Conservation (phyloP, 2,888 invertebrate genomes). For the Stictocephala bisonia region DNA sequence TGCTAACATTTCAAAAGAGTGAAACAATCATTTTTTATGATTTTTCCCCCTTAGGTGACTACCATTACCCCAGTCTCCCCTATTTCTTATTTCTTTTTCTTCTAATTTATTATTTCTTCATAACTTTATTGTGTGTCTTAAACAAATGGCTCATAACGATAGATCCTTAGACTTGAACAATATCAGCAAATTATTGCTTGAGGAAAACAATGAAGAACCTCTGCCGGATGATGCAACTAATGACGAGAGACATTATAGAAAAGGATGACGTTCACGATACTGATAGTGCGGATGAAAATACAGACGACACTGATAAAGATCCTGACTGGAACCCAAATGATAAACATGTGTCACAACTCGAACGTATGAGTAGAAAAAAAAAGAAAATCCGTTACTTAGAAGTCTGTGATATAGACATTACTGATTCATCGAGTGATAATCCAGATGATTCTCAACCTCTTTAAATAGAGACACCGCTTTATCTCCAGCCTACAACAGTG, state of each 20-base stretch:
- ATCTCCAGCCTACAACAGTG: neutral
- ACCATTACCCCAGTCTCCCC: no score
- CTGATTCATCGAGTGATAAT: no score
- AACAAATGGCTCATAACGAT: conserved; percentile 6
- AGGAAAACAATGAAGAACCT: conserved; percentile 19
- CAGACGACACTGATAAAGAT: conserved; percentile 6
- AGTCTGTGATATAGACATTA: conserved; percentile 9
- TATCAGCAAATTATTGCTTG: conserved; percentile 6
- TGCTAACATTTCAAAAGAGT: no score
- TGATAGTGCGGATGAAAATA: neutral
- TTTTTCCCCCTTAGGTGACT: no score
- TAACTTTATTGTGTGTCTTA: neutral
- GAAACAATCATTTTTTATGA: no score
- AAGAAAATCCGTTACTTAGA: conserved; percentile 12
- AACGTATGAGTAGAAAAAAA: conserved; percentile 7
- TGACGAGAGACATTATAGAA: conserved; percentile 15
- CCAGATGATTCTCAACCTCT: no score
- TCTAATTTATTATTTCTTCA: no score
- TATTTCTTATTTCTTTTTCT: no score
- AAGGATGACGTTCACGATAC: conserved; percentile 14
- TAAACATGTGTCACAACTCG: conserved; percentile 1
- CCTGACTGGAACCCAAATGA: conserved; percentile 6
- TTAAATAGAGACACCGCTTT: no score
- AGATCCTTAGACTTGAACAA: conserved; percentile 2
- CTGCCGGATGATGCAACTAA: conserved; percentile 18